Conservation (phyloP, 2,797 vertebrate genomes). For the Champsocephalus gunnari region DNA sequence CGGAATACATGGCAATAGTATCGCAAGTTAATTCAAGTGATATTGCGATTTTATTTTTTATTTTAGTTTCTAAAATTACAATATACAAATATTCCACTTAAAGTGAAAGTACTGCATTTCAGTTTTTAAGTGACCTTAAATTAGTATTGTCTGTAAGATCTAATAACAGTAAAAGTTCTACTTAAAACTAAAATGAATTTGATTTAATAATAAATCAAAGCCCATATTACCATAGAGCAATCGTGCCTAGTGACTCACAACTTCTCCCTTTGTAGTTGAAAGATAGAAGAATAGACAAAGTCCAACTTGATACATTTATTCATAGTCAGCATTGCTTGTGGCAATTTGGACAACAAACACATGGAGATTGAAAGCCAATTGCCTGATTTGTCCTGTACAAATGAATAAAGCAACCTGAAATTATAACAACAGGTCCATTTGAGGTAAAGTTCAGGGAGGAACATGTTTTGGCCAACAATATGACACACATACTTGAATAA, state of each 20-base stretch:
- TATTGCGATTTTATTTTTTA: too few relatives aligned
- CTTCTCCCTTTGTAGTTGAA: neutral
- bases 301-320: conserved; percentile 38
- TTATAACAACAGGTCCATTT: conserved; percentile 33
- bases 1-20: too few relatives aligned
- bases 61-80: too few relatives aligned
- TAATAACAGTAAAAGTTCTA: too few relatives aligned
- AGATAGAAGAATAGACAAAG: neutral
- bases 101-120: too few relatives aligned
- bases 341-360: conserved; percentile 26
- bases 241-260: neutral
- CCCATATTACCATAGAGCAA: neutral
- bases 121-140: too few relatives aligned
- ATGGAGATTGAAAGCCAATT: conserved; percentile 17
- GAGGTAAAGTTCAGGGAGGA: conserved; percentile 42
- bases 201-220: neutral
- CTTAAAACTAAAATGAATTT: neutral
- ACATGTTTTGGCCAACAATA: conserved; percentile 56
- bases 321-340: conserved; percentile 25
- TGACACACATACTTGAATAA: conserved; percentile 27
- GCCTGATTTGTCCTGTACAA: conserved; percentile 26
- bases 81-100: too few relatives aligned
- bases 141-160: too few relatives aligned
- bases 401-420: conserved; percentile 54
- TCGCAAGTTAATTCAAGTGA: too few relatives aligned